Base-by-base conservation (phyloP, 2,797 vertebrate genomes). In the Pempheris klunzingeri region DNA sequence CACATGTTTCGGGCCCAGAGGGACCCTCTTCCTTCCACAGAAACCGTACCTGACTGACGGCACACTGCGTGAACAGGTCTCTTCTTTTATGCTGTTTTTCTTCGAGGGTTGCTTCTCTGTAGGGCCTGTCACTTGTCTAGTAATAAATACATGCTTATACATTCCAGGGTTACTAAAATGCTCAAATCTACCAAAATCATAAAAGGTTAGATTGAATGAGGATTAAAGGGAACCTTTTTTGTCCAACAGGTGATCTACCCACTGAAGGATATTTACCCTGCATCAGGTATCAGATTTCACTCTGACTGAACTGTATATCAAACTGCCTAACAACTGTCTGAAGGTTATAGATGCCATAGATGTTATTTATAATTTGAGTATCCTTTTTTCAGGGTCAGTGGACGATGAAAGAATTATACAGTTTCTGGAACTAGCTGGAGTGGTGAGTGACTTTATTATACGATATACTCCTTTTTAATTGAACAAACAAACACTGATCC, bases 1-100 rank as follows among this genome's bases (percentile, higher is more conserved):
- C 63, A 93, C 95, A 0, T 96, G 95, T 77, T 99, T 99, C 58
- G 98, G 98, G 10, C 98, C 98, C 54, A 95, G 94, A 9, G 98
- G 98, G 65, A 96, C 98, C 32, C 83, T 99, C 69, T 99, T 99
- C 89, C 94, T 99, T 78, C 98, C 98, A 0, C 98, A 99, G 87
- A 96, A 95, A 75, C 96, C 98, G 0, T 99, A 97, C 91, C 96
- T 99, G 87, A 99, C 98, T 0, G 98, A 99, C 0, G 98, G 98
- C 73, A 98, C 96, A 4, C 93, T 99, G 34, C 95, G 98, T 1
- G 97, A 99, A 77, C 98, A 99, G 97, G 98, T 47, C 15, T 26
- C 0, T 2, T 60, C 18, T 41, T 24, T 38, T 12, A 9, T 47
- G 4, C 38, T 9, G 10, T 55, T 43, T 14, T 8, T 24, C 24